Percentiles rank a stretch among this genome's conserved stretches.
phyloP scores from a whole-genome alignment of 2,888 invertebrate species.

The Drosophila neonasuta region DNA sequence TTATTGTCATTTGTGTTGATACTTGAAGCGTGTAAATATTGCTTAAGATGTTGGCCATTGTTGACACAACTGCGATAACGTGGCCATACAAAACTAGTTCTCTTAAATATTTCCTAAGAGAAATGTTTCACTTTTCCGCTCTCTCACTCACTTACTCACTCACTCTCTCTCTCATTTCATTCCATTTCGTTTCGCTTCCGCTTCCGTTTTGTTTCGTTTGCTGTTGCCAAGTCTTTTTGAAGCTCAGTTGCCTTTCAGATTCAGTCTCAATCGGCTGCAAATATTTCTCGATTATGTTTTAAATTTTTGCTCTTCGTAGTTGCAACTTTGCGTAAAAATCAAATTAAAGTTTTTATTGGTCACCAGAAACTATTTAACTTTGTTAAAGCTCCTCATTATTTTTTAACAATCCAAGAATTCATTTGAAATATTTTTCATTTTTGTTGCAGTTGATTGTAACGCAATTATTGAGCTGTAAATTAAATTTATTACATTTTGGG shows the following conservation, averaged over 20 bases:
- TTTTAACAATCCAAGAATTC: background rate
- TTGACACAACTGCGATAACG: slow-evolving; percentile 30
- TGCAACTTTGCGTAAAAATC: background rate
- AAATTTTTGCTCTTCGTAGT: background rate
- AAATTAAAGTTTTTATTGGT: background rate
- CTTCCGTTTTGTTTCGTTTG: slow-evolving; percentile 15
- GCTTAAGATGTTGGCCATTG: slow-evolving; percentile 46
- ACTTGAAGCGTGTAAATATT: slow-evolving; percentile 58
- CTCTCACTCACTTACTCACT: background rate
- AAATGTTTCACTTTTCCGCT: slow-evolving; percentile 7
- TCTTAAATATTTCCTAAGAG: slow-evolving; percentile 2
- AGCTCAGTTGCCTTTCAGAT: slow-evolving; percentile 46
- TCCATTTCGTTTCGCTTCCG: slow-evolving; percentile 25
- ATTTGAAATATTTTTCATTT: background rate
- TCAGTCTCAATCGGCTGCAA: slow-evolving; percentile 34
- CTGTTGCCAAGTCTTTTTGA: background rate
- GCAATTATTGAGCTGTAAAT: background rate
- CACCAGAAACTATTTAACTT: background rate
- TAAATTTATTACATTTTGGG: too few relatives aligned
- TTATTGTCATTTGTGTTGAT: slow-evolving; percentile 50
- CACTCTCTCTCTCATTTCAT: slow-evolving; percentile 11
- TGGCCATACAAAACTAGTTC: slow-evolving; percentile 31
- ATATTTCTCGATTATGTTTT: slow-evolving; percentile 7
- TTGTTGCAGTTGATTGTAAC: background rate
- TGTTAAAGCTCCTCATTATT: background rate